Conservation (phyloP, 2,797 vertebrate genomes). For the Brotula barbata region DNA sequence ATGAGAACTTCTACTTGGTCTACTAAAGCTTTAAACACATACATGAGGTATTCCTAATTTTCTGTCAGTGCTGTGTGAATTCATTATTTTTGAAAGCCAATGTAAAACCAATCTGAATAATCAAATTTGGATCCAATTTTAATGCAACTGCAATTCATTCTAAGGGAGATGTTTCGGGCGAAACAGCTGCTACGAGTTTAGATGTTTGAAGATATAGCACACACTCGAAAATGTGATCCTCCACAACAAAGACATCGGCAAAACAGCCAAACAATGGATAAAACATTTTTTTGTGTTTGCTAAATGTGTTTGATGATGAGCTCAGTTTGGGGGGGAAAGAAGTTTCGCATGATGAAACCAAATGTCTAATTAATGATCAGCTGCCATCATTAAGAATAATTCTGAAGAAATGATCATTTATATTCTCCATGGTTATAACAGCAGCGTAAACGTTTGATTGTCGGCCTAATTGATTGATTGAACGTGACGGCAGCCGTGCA, state of each 20-base stretch:
- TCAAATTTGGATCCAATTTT: conserved; percentile 24
- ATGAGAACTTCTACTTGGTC: neutral
- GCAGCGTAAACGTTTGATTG: neutral
- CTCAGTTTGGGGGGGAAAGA: too few relatives aligned
- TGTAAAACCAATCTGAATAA: conserved; percentile 2
- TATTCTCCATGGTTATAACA: neutral
- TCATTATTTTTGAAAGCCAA: neutral
- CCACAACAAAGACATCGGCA: neutral
- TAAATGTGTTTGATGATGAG: neutral
- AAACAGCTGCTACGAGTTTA: too few relatives aligned
- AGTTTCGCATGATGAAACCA: too few relatives aligned
- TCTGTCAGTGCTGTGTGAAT: too few relatives aligned
- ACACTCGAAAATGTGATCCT: neutral
- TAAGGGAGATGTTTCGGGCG: too few relatives aligned
- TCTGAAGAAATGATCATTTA: too few relatives aligned
- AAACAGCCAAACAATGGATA: neutral
- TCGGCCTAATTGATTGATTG: too few relatives aligned
- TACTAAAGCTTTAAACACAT: conserved; percentile 19
- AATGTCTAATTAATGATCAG: too few relatives aligned
- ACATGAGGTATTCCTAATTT: neutral
- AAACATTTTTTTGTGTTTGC: too few relatives aligned
- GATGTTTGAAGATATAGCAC: too few relatives aligned
- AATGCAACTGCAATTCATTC: neutral
- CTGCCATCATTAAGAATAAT: too few relatives aligned
- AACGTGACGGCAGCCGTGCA: neutral